Base-by-base conservation (phyloP, 2,888 invertebrate genomes). In the Dryocosmus kuriphilus region DNA sequence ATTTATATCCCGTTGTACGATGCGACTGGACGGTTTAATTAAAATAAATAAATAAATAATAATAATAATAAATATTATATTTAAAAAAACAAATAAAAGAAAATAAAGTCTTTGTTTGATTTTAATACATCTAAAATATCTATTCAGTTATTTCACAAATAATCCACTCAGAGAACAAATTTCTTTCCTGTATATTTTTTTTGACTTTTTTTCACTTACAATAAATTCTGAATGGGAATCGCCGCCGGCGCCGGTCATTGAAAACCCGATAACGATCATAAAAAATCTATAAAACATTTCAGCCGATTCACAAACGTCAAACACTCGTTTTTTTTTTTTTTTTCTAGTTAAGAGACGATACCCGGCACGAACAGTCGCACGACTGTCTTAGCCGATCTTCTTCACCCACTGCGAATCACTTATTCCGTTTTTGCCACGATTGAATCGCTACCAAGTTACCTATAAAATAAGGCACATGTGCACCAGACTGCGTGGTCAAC, bases 251-350 rank as follows among this genome's bases (percentile, higher is more conserved):
- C 19, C 88, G 88, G 41, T 91, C 90, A 82, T 90, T 88, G 86
- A 90, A 89, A 81, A 90, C 91, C 89, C 92, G 89, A 90, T 92
- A 89, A 77, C 90, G 89, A 87, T 90, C 91, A 92, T 90, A 91
- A 80, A 91, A 80, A 91, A 91, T 88, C 91, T 86, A 83, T 91
- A 91, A 86, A 87, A 88, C 91, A 91, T 91, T 76, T 78, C 76
- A n/a, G 46, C n/a, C 16, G n/a, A 71, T 46, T 30, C 71, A 71
- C 71, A 41, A 65, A 65, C 65, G 24, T 38, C 71, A 41, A 65
- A 65, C 65, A 38, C 65, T 38, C 2, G 8, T 41, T 65, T 65
- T 63, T 41, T 65, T 22, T 27, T 71, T 41, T 65, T 65, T 63
- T 41, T 65, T 22, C 46, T 71, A 62, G 24, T 51, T 22, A 24